phyloP scores from a whole-genome alignment of 2,113 vertebrate species.

The rabbit (Oryctolagus cuniculus) region DNA sequence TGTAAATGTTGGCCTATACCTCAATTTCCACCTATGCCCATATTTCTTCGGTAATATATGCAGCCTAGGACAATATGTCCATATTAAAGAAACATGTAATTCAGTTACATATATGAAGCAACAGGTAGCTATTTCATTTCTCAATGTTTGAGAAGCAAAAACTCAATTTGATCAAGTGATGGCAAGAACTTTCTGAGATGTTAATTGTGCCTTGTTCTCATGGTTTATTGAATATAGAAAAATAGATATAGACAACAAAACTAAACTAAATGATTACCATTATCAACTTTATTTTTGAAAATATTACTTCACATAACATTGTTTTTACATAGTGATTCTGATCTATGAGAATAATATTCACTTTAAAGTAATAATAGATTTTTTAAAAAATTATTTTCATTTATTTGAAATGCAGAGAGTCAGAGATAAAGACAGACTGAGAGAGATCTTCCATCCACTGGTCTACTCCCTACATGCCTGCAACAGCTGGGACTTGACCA shows the following conservation, averaged over 20 bases:
- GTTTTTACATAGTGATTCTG: conserved; percentile 4
- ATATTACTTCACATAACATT: neutral
- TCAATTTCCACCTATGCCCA: neutral
- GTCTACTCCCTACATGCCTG: too few relatives aligned
- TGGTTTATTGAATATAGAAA: conserved; percentile 10
- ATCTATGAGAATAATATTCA: neutral
- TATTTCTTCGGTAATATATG: neutral
- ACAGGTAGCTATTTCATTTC: conserved; percentile 12
- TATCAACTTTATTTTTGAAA: conserved; percentile 56
- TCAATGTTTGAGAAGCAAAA: neutral
- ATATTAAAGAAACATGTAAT: conserved; percentile 27
- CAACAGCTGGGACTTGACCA: too few relatives aligned
- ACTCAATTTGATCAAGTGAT: neutral
- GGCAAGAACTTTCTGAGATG: conserved; percentile 26
- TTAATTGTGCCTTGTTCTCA: neutral
- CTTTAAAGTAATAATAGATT: neutral
- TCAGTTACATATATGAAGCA: conserved; percentile 1
- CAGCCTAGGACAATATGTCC: neutral
- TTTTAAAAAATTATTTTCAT: too few relatives aligned
- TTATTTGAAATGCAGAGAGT: too few relatives aligned
- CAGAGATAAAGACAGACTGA: too few relatives aligned
- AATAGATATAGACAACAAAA: conserved; percentile 2
- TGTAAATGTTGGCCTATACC: neutral
- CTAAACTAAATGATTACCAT: neutral
- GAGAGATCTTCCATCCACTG: too few relatives aligned